phyloP scores from a whole-genome alignment of 2,113 vertebrate genomes.

The Taxidea taxus region DNA sequence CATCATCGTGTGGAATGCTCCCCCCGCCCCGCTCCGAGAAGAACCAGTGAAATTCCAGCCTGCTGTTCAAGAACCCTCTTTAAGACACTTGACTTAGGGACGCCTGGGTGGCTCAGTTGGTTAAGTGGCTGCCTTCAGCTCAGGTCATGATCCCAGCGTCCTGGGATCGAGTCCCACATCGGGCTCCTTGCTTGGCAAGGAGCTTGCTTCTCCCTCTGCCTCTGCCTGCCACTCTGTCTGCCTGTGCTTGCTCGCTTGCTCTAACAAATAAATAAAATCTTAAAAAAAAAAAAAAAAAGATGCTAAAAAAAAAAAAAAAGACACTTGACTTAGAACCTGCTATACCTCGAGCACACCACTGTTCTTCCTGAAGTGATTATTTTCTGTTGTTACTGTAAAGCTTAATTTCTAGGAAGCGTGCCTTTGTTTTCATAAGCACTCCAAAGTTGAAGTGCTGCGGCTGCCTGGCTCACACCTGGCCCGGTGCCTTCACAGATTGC shows the following conservation, averaged over 20 bases:
- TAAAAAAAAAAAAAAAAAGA: too few species aligned
- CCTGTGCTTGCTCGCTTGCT: too few species aligned
- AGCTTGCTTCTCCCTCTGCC: too few species aligned
- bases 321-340: conserved; percentile 74
- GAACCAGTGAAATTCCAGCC: background rate
- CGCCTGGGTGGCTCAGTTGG: too few species aligned
- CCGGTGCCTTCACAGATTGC: conserved; percentile 35
- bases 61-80: conserved; percentile 50
- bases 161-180: too few species aligned
- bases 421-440: conserved; percentile 74
- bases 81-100: conserved; percentile 63
- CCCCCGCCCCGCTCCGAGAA: conserved; percentile 38
- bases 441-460: conserved; percentile 47
- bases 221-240: too few species aligned
- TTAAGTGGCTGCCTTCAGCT: too few species aligned
- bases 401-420: conserved; percentile 67
- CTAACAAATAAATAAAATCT: too few species aligned
- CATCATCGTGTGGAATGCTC: conserved; percentile 33
- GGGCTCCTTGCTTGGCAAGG: too few species aligned
- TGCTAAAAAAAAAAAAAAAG: too few species aligned
- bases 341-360: conserved; percentile 67
- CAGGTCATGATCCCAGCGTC: too few species aligned
- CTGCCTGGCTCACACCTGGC: conserved; percentile 5
- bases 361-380: conserved; percentile 69
- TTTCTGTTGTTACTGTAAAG: conserved; percentile 66